A percentile compares a stretch with the other conserved stretches of the same genome.
These are phyloP conservation scores for Caloenas nicobarica DNA, from an alignment of 2,113 vertebrate species.

Conservation along the genomic window DNA sequence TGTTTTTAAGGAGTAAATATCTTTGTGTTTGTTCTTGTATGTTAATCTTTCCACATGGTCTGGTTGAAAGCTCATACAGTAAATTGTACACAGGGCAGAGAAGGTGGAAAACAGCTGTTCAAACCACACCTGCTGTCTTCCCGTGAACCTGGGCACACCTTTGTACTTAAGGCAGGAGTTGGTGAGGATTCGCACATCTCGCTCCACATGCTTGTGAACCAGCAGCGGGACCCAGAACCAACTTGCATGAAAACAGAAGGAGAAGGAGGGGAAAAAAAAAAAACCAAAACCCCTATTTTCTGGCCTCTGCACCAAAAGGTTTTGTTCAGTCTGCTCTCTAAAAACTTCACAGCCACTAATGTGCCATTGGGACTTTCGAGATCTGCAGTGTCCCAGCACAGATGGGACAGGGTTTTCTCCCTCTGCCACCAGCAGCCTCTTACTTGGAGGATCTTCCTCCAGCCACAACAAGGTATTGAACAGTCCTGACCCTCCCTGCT, in stretches of 20 bases:
- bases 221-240: not conserved
- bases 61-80: not conserved
- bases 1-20: not conserved
- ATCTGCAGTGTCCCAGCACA: not conserved
- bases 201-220: not conserved
- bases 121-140: not conserved
- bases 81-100: not conserved
- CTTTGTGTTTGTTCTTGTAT: not conserved
- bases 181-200: not conserved
- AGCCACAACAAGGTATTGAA: fast-evolving
- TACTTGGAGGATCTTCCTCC: not conserved
- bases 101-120: not conserved
- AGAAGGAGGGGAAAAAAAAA: not conserved
- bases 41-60: not conserved
- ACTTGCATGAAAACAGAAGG: not conserved
- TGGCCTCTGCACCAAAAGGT: not conserved
- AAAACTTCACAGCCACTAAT: not conserved
- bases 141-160: not conserved
- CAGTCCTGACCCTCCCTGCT: not conserved
- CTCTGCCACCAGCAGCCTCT: not conserved
- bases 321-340: not conserved
- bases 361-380: not conserved
- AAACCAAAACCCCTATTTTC: not conserved
- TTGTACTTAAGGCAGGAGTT: not conserved
- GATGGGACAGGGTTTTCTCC: not conserved